Base-by-base conservation (phyloP, 2,797 vertebrate genomes). In the Crocodylus rhombifer region DNA sequence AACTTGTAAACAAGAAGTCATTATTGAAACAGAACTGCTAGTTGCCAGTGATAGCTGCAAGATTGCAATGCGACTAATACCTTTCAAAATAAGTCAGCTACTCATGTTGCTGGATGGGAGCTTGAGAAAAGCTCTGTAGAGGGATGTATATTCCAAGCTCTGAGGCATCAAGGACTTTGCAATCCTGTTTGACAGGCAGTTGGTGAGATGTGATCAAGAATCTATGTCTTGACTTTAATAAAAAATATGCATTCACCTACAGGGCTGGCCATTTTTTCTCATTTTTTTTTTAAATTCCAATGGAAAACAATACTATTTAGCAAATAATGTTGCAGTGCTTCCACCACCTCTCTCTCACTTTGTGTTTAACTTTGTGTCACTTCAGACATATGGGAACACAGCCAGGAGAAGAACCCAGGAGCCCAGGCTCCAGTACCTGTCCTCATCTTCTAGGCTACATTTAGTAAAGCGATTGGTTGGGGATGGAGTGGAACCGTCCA, bases 81-180 rank as follows among this genome's bases (percentile, higher is more conserved):
- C 89, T 82, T 82, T 7, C 51, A 89, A 95, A 96, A 95, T 90
- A 97, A 97, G 77, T 90, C 93, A 96, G 88, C 85, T 89, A 26
- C 64, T 93, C 79, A 42, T 94, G 33, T 58, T 25, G 82, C 81
- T 23, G n/a, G 80, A 64, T 12, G 57, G 23, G 33, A 28, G 63
- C 63, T 56, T 33, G 21, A 67, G 87, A 90, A 91, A 86, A 87
- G 87, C 75, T 88, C 33, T 74, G 87, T 79, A 89, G 85, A 65
- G 83, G 83, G 80, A 78, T 73, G 15, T 17, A 69, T 62, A 60
- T 91, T 87, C 55, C 57, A 82, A 91, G 36, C 15, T 36, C 57
- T 26, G 2, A 16, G 83, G 77, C 64, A 14, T 58, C 17, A 92
- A 82, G 85, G 84, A 74, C 55, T 71, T 69, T 67, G 20, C n/a